phyloP scores from a whole-genome alignment of 2,797 vertebrate species.

The Ctenopoma multispine region DNA sequence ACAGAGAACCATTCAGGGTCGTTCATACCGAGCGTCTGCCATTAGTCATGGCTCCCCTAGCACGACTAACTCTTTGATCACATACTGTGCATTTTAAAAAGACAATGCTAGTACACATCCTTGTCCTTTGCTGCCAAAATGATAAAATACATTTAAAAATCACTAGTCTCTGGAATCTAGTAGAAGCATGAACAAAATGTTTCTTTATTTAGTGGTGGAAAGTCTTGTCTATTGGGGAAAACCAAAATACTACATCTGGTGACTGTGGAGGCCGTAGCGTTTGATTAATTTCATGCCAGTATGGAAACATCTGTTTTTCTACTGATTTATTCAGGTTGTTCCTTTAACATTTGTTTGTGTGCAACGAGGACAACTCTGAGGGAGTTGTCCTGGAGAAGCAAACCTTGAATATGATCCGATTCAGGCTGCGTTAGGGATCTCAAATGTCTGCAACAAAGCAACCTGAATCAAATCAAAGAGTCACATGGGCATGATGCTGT shows the following conservation, averaged over 20 bases:
- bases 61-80: slow-evolving; percentile 41
- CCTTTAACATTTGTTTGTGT: slow-evolving; percentile 50
- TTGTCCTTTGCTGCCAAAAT: slow-evolving; percentile 55
- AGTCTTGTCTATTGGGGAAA: neutral
- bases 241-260: slow-evolving; percentile 25
- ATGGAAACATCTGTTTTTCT: slow-evolving; percentile 14
- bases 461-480: slow-evolving; percentile 77
- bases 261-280: neutral
- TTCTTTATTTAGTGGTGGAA: slow-evolving; percentile 9
- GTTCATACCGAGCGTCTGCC: slow-evolving; percentile 38
- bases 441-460: slow-evolving; percentile 71
- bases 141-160: slow-evolving; percentile 42
- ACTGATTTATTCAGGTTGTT: slow-evolving; percentile 29
- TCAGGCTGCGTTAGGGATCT: slow-evolving; percentile 72
- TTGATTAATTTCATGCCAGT: neutral
- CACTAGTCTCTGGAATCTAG: slow-evolving; percentile 22
- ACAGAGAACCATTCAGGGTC: slow-evolving; percentile 34
- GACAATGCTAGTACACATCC: slow-evolving; percentile 39
- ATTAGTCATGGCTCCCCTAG: slow-evolving; percentile 65
- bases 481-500: slow-evolving; percentile 62
- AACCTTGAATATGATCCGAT: slow-evolving; percentile 67
- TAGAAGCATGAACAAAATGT: slow-evolving; percentile 13
- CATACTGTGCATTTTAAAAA: slow-evolving; percentile 49
- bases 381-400: slow-evolving; percentile 56
- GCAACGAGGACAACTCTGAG: slow-evolving; percentile 30